Base-by-base conservation (phyloP, 2,888 invertebrate species). In the Agrilus cyanescens region DNA sequence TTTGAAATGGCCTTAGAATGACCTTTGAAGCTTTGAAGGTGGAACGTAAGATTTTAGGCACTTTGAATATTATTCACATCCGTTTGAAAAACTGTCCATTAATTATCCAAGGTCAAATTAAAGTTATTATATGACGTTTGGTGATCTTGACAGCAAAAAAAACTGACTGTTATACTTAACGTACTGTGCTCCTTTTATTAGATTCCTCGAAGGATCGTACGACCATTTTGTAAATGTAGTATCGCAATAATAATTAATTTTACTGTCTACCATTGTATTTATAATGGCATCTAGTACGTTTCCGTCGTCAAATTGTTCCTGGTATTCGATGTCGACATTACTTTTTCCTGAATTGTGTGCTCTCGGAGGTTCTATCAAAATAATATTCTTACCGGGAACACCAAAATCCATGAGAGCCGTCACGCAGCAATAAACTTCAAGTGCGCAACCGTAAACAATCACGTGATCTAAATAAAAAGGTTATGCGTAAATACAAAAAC, bases 351-450 rank as follows among this genome's bases (percentile, higher is more conserved):
- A 46, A 37, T 31, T 12, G 64, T 53, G 32, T 62, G 72, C 68
- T 47, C 10, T 25, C 10, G 71, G 73, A 0, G 77, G 72, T 51
- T 78, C 76, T 1, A 85, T 70, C 38, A 81, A 71, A 4, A 72
- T 62, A 12, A 85, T 78, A 52, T 72, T 69, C 4, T 67, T 57
- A 1, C 73, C 68, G 0, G 70, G 61, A 0, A 84, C 57, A 2
- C 78, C 78, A 46, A 71, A 65, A 29, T 75, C 71, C 10, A 83
- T 52, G 29, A 87, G 63, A 0, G 77, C 74, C 13, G 75, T 70
- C 7, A 86, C 53, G 52, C 83, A 80, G 50, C 78, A 75, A 54
- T 78, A 81, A 0, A 79, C 74, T 51, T 82, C 73, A 37, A 85
- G 61, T 29, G 71, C 72, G 13, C 72, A 67, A 0, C 87, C 86